Evolutionary conservation across 2,113 vertebrate genomes (phyloP).

Genomic region (Euleptes europaea): DNA sequence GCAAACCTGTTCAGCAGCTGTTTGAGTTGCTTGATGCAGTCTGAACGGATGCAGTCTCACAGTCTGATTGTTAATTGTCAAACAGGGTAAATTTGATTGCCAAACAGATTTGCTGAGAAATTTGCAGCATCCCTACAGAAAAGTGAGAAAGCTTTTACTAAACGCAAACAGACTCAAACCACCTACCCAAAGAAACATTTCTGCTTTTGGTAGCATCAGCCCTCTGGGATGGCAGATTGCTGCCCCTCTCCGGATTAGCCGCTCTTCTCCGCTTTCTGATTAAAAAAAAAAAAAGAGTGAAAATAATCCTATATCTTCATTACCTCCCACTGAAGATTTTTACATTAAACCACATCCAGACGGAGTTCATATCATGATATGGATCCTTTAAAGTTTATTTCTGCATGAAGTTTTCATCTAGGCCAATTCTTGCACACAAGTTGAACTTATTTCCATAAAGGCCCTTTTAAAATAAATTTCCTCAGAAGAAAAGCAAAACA

Average conservation of each 20-base stretch:
- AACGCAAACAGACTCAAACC: slow-evolving; percentile 12
- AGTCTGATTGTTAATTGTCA: too few relatives aligned
- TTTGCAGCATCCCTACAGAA: background rate
- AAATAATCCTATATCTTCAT: slow-evolving; percentile 35
- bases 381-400: background rate
- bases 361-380: background rate
- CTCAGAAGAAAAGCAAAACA: background rate
- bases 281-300: slow-evolving; percentile 21
- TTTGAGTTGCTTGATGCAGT: too few relatives aligned
- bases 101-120: too few relatives aligned
- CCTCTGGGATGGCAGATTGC: slow-evolving; percentile 54
- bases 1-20: too few relatives aligned
- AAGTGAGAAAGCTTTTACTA: slow-evolving; percentile 7
- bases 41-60: too few relatives aligned
- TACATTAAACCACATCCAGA: background rate
- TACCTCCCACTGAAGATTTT: slow-evolving; percentile 31
- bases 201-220: slow-evolving; percentile 52
- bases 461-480: background rate
- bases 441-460: background rate
- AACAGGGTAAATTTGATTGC: too few relatives aligned
- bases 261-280: slow-evolving; percentile 56
- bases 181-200: slow-evolving; percentile 64
- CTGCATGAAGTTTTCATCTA: background rate
- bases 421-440: background rate
- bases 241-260: slow-evolving; percentile 48